Conservation (phyloP, 2,113 vertebrate genomes). For the Prionailurus viverrinus region DNA sequence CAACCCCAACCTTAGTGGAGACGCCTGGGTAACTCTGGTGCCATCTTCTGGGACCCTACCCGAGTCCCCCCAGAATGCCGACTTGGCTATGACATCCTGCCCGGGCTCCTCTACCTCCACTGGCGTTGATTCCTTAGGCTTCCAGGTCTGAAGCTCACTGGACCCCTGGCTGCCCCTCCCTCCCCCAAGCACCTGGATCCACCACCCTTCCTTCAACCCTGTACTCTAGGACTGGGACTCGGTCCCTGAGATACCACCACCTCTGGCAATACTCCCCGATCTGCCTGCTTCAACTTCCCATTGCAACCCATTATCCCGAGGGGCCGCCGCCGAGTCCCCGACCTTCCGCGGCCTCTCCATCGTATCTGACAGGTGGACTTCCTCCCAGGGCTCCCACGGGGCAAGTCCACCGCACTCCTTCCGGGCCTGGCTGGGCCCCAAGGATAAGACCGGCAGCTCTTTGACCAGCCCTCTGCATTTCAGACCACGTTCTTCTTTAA, state of each 20-base stretch:
- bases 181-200: neutral
- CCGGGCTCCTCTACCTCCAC: neutral
- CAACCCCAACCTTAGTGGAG: neutral
- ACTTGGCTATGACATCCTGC: neutral
- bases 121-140: neutral
- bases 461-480: neutral
- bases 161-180: neutral
- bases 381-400: neutral
- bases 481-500: neutral
- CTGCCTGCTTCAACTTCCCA: neutral
- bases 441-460: neutral
- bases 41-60: neutral
- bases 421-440: neutral
- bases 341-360: neutral
- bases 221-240: neutral
- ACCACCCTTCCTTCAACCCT: neutral
- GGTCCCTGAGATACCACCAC: neutral
- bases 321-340: fast-evolving
- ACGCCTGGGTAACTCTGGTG: too few relatives aligned
- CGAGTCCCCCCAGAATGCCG: neutral
- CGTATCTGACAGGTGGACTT: neutral
- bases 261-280: neutral
- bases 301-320: fast-evolving
- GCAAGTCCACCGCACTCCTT: neutral
- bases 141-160: neutral